These are phyloP conservation scores for Xerus inauris DNA, from an alignment of 2,113 vertebrate genomes.

Conservation along the genomic window DNA sequence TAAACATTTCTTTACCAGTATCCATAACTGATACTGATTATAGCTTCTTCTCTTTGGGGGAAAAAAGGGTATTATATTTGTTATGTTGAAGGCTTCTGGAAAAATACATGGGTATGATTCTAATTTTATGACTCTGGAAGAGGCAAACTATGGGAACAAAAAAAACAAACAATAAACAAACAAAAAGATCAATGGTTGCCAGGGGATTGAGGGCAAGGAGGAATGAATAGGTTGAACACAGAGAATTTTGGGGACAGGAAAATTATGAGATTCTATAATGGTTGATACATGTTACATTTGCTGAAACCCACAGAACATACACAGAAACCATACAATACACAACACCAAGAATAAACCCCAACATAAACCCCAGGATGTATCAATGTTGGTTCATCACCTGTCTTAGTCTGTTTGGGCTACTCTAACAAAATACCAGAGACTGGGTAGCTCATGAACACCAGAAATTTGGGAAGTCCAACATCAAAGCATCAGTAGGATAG, in stretches of 20 bases:
- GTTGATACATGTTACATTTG: not conserved
- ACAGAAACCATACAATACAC: not conserved
- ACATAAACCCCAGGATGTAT: not conserved
- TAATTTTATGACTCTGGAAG: not conserved
- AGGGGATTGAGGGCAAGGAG: not conserved
- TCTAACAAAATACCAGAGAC: not conserved
- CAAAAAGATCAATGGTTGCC: not conserved
- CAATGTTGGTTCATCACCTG: not conserved
- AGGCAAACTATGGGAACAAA: not conserved
- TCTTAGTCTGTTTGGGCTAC: no score
- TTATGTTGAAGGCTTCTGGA: not conserved
- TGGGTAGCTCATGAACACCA: not conserved
- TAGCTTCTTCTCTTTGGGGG: not conserved
- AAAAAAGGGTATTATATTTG: not conserved
- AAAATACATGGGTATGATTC: not conserved
- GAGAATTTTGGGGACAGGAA: no score
- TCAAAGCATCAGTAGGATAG: no score
- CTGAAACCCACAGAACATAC: not conserved
- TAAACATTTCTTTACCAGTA: not conserved
- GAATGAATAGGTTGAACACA: not conserved
- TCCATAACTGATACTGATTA: not conserved
- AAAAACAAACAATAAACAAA: no score
- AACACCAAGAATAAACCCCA: not conserved
- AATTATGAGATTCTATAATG: not conserved
- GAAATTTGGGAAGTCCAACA: not conserved